These are phyloP conservation scores for Platycercus adscitus DNA, from an alignment of 2,113 vertebrate genomes.

Conservation along the genomic window DNA sequence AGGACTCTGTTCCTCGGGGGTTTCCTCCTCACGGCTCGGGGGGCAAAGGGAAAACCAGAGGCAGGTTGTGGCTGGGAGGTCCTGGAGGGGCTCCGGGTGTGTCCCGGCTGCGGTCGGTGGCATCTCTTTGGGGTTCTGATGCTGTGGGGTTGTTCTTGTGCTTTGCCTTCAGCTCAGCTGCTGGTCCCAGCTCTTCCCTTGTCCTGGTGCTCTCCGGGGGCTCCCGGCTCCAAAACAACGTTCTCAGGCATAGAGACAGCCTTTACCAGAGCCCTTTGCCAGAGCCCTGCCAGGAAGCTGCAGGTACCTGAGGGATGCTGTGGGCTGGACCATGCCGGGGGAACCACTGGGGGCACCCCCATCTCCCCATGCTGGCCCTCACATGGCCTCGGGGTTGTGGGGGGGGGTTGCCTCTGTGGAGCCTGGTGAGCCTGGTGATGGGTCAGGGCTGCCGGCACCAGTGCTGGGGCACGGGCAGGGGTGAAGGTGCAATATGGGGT, in stretches of 20 bases:
- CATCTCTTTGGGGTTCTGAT: constrained; percentile 48
- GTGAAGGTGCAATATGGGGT: not conserved
- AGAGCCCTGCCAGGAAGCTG: not conserved
- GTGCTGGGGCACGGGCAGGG: not conserved
- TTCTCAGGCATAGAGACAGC: not conserved
- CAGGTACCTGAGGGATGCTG: not conserved
- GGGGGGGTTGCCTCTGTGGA: fast-evolving
- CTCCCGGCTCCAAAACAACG: not conserved
- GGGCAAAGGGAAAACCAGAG: not conserved
- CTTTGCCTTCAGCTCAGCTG: constrained; percentile 46
- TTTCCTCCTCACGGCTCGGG: not conserved
- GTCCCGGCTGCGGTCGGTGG: not conserved
- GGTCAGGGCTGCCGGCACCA: not conserved
- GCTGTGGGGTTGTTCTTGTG: constrained; percentile 45
- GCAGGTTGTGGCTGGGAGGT: not conserved
- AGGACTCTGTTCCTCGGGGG: not conserved
- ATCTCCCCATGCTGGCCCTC: not conserved
- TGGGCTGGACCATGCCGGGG: not conserved
- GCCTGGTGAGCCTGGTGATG: fast-evolving
- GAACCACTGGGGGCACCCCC: not conserved
- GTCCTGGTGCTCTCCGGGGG: not conserved
- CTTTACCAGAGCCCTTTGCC: not conserved
- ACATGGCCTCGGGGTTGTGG: fast-evolving
- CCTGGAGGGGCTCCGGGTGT: not conserved
- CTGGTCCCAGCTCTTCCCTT: not conserved